These are phyloP conservation scores for Neoaliturus tenellus DNA, from an alignment of 2,888 invertebrate species.

Conservation along the genomic window DNA sequence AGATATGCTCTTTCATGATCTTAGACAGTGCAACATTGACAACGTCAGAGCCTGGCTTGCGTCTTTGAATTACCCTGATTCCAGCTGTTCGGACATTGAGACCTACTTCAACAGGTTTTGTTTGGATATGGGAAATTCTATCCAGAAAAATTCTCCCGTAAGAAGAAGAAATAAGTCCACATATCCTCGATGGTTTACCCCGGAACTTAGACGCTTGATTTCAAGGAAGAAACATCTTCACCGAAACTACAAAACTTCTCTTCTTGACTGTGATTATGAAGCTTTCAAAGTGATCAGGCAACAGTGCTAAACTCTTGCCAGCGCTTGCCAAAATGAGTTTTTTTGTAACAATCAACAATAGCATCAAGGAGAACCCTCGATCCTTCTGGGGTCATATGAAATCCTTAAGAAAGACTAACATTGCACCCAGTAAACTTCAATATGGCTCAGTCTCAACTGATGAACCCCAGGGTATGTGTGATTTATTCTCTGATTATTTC, in stretches of 20 bases:
- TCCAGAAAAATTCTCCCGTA: background rate
- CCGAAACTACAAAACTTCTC: background rate
- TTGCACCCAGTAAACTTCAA: background rate
- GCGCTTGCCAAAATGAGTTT: background rate
- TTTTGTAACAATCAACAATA: background rate
- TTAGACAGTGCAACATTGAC: conserved; percentile 11
- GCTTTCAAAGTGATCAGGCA: background rate
- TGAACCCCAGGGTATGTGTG: conserved; percentile 14
- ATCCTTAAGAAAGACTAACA: background rate
- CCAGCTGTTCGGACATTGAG: background rate
- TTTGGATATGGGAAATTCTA: background rate
- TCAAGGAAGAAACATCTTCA: background rate
- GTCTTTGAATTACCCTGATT: background rate
- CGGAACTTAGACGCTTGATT: background rate
- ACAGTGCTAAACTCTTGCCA: background rate
- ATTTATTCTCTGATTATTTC: conserved; percentile 27
- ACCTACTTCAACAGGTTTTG: background rate
- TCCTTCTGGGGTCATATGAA: conserved; percentile 23
- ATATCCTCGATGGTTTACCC: conserved; percentile 19
- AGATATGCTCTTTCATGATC: background rate
- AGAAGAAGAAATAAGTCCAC: background rate
- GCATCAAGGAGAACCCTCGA: background rate
- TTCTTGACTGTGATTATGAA: background rate
- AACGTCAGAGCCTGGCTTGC: background rate
- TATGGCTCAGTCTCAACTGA: background rate